Conservation (phyloP, 2,113 vertebrate genomes). For the Indicator indicator region DNA sequence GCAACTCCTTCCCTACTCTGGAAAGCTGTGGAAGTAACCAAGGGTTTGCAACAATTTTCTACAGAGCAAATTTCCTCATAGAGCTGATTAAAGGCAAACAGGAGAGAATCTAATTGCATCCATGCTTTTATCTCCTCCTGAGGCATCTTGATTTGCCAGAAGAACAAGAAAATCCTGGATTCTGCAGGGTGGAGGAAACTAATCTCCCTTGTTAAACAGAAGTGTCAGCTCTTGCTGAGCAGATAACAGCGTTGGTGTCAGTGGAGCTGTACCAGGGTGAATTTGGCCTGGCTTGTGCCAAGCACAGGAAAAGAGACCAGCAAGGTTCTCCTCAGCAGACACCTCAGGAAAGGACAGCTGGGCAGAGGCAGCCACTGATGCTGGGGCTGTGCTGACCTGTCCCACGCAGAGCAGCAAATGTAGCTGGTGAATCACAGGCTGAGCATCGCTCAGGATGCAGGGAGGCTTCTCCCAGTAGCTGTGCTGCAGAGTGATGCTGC, state of each 20-base stretch:
- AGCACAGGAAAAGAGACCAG: neutral
- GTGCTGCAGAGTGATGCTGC: neutral
- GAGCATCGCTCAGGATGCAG: neutral
- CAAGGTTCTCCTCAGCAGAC: neutral
- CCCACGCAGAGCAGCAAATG: rapidly evolving
- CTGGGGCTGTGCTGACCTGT: rapidly evolving
- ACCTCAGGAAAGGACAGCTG: neutral
- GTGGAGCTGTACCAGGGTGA: neutral
- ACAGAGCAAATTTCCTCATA: neutral
- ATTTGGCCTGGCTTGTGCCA: neutral
- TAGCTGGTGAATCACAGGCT: neutral
- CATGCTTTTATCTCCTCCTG: neutral
- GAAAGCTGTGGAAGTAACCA: neutral
- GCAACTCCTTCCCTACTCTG: neutral
- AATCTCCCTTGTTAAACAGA: neutral
- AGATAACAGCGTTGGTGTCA: neutral
- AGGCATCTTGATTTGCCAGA: neutral
- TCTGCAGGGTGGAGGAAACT: neutral
- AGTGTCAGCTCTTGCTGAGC: neutral
- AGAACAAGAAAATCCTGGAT: neutral
- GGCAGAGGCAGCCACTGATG: neutral
- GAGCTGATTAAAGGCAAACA: neutral
- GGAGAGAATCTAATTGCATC: neutral
- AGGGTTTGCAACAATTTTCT: neutral
- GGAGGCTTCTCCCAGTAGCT: neutral